Conservation (phyloP, 2,888 invertebrate species). For the Enchytraeus crypticus region DNA sequence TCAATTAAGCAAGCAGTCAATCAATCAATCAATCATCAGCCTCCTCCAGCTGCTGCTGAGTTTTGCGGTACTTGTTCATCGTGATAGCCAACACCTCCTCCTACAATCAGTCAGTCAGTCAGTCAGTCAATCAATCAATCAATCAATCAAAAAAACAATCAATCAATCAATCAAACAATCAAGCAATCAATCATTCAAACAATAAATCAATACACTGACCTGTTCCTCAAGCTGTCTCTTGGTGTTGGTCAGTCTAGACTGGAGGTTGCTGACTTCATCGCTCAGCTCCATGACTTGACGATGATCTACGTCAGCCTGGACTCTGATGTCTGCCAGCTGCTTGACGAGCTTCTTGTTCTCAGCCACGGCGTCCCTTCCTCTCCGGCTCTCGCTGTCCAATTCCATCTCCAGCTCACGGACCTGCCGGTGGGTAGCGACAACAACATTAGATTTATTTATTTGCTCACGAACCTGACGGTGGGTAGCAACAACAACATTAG, state of each 20-base stretch:
- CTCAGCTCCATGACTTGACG: constrained; percentile 39
- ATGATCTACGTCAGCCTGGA: constrained; percentile 43
- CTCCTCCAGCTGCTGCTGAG: constrained; percentile 16
- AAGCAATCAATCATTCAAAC: no score
- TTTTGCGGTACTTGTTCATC: constrained; percentile 22
- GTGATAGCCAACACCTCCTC: constrained; percentile 20
- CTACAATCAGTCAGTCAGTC: neutral
- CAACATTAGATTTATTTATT: no score
- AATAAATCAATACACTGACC: no score
- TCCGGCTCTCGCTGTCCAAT: constrained; percentile 44
- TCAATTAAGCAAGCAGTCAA: no score
- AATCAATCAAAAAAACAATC: no score
- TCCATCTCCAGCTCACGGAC: constrained; percentile 47
- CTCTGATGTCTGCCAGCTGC: constrained; percentile 38
- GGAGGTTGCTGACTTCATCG: constrained; percentile 40
- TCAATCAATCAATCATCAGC: no score
- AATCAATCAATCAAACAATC: no score
- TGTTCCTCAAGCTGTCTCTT: constrained; percentile 48
- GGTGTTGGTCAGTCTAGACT: constrained; percentile 41
- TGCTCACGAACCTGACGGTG: no score
- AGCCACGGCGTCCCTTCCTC: constrained; percentile 39
- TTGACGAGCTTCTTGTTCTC: constrained; percentile 43
- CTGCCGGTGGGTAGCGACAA: no score
- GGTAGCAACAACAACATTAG: no score
- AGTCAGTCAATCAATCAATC: no score